These are phyloP conservation scores for Drosophila limbata DNA, from an alignment of 2,888 invertebrate genomes.

Conservation along the genomic window DNA sequence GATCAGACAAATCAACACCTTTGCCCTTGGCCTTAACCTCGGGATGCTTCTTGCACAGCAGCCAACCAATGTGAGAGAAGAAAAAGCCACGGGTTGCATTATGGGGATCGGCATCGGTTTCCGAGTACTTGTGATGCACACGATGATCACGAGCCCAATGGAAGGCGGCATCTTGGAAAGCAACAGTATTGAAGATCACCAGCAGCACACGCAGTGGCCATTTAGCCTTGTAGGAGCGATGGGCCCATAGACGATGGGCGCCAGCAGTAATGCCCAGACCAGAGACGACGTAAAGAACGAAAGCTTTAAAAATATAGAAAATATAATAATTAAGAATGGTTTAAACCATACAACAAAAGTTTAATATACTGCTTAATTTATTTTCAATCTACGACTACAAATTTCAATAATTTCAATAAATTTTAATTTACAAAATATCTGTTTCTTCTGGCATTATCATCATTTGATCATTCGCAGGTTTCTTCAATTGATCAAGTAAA, in stretches of 20 bases:
- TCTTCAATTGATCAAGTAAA: background rate
- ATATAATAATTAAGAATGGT: background rate
- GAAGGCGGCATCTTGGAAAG: constrained; percentile 93
- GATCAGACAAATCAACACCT: constrained; percentile 93
- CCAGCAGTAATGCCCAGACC: constrained; percentile 98
- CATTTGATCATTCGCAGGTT: too few species aligned
- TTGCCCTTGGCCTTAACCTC: constrained; percentile 95
- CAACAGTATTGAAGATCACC: constrained; percentile 93
- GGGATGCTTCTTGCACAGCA: constrained; percentile 95
- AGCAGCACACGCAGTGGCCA: constrained; percentile 94
- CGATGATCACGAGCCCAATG: constrained; percentile 93
- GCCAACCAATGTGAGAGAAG: constrained; percentile 98
- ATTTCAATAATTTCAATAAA: background rate
- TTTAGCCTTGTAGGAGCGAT: constrained; percentile 97
- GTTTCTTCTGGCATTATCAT: background rate
- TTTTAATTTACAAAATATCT: background rate
- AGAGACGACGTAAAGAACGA: constrained; percentile 90
- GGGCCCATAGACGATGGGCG: constrained; percentile 98
- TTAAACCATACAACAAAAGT: too few species aligned
- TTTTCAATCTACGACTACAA: constrained; percentile 3
- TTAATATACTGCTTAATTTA: too few species aligned
- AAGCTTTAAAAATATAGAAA: constrained; percentile 87
- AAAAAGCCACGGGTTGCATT: constrained; percentile 97
- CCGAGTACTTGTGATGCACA: constrained; percentile 96
- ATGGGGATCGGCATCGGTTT: constrained; percentile 97